These are phyloP conservation scores for Spinibarbus caldwelli DNA, from an alignment of 2,797 vertebrate species.

Conservation along the genomic window DNA sequence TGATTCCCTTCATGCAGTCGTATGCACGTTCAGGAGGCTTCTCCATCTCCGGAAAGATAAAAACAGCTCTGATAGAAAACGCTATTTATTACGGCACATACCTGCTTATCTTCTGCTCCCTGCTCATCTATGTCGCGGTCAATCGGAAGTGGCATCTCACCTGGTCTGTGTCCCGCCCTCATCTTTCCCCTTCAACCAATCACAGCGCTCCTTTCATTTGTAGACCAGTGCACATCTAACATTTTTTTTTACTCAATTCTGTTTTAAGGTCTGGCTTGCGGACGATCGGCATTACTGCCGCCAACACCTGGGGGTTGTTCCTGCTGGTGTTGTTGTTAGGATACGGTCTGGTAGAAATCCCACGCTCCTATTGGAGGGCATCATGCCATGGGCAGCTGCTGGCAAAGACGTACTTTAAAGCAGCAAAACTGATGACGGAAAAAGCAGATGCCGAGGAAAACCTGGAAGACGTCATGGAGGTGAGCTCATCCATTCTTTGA, in stretches of 20 bases:
- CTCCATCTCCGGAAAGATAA: constrained; percentile 90
- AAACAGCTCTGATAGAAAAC: constrained; percentile 93
- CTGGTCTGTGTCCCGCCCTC: constrained; percentile 77
- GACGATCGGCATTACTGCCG: constrained; percentile 91
- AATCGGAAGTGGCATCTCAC: constrained; percentile 85
- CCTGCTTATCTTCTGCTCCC: constrained; percentile 90
- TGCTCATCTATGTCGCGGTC: constrained; percentile 91
- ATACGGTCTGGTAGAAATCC: constrained; percentile 94
- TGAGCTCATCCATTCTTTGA: constrained; percentile 54
- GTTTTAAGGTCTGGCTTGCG: constrained; percentile 81
- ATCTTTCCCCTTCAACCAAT: background rate
- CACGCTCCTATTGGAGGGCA: constrained; percentile 90
- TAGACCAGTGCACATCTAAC: background rate
- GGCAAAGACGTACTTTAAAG: constrained; percentile 92
- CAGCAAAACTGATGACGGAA: constrained; percentile 89
- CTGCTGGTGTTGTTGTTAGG: constrained; percentile 92
- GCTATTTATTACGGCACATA: constrained; percentile 96
- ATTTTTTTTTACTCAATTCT: background rate
- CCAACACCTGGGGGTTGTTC: constrained; percentile 95
- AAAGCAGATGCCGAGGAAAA: constrained; percentile 90
- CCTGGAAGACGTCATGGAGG: constrained; percentile 93
- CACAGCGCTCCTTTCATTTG: background rate
- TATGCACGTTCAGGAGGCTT: constrained; percentile 92
- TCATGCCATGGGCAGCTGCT: constrained; percentile 86
- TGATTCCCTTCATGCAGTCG: constrained; percentile 95